Evolutionary conservation across 2,888 invertebrate species (phyloP).

Genomic region (Steinernema scapterisci): DNA sequence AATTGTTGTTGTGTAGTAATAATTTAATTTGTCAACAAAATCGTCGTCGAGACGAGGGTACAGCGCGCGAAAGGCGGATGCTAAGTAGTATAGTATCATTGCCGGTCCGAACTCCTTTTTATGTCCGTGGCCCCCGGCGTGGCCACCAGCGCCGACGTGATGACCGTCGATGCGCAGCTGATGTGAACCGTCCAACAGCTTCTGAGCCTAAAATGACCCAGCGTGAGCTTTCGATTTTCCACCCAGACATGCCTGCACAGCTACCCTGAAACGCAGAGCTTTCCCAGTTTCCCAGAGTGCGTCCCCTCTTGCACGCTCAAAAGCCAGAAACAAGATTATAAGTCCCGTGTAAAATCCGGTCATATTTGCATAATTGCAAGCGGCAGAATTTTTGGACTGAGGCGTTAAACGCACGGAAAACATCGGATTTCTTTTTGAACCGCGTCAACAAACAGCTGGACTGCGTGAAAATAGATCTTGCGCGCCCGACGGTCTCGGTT

Average conservation of each 20-base stretch:
- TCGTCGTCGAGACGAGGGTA: constrained; percentile 68
- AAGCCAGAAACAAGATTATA: constrained; percentile 14
- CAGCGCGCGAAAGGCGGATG: constrained; percentile 67
- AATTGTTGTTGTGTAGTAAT: constrained; percentile 68
- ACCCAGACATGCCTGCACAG: too few relatives aligned
- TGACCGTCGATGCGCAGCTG: constrained; percentile 66
- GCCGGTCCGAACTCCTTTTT: constrained; percentile 68
- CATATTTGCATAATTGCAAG: constrained; percentile 27
- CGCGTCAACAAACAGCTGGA: not conserved
- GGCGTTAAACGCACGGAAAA: not conserved
- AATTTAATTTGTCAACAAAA: constrained; percentile 68
- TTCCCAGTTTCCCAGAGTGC: not conserved
- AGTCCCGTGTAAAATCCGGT: constrained; percentile 10
- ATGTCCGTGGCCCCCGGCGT: constrained; percentile 67
- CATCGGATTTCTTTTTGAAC: not conserved
- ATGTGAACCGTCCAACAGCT: constrained; percentile 67
- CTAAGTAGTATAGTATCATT: constrained; percentile 68
- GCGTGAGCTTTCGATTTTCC: not conserved
- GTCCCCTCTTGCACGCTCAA: not conserved
- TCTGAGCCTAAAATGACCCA: constrained; percentile 61
- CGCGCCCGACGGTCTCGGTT: too few relatives aligned
- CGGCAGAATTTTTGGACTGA: constrained; percentile 1
- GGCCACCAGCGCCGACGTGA: constrained; percentile 65
- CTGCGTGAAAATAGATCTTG: too few relatives aligned
- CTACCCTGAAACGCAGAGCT: not conserved